Conservation (phyloP, 2,888 invertebrate species). For the Eupeodes latifasciatus region DNA sequence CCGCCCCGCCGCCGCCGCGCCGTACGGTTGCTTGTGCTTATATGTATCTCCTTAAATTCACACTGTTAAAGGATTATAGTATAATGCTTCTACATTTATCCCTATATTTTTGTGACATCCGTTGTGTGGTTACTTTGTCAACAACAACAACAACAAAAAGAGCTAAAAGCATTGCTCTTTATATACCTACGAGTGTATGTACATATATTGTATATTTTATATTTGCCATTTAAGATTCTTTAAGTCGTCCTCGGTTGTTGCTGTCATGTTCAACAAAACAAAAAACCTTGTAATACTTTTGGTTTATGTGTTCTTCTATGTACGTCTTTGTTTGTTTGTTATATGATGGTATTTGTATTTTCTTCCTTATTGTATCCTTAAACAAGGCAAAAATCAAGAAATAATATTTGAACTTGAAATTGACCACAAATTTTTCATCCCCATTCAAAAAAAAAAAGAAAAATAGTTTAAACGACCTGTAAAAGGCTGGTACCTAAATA, state of each 20-base stretch:
- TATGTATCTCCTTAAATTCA: constrained; percentile 6
- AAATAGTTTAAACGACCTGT: neutral
- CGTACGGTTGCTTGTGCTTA: neutral
- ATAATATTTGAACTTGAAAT: constrained; percentile 34
- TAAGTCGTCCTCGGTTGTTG: constrained; percentile 33
- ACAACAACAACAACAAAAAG: neutral
- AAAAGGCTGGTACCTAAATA: neutral
- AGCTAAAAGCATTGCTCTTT: constrained; percentile 35
- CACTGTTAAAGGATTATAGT: constrained; percentile 21
- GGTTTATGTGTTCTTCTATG: neutral
- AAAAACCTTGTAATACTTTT: constrained; percentile 17
- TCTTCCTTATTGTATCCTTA: neutral
- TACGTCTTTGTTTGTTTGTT: neutral
- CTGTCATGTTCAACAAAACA: constrained; percentile 15
- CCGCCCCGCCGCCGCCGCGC: too few species aligned
- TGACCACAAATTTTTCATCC: constrained; percentile 18
- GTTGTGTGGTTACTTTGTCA: constrained; percentile 34
- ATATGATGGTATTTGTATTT: too few species aligned
- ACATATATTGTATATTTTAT: neutral
- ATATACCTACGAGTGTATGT: neutral
- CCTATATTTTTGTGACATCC: constrained; percentile 8
- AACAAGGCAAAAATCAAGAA: constrained; percentile 15
- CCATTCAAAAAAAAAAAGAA: neutral
- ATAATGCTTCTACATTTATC: neutral
- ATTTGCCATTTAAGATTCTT: constrained; percentile 37